phyloP scores from a whole-genome alignment of 2,113 vertebrate species.

The Bubo bubo region DNA sequence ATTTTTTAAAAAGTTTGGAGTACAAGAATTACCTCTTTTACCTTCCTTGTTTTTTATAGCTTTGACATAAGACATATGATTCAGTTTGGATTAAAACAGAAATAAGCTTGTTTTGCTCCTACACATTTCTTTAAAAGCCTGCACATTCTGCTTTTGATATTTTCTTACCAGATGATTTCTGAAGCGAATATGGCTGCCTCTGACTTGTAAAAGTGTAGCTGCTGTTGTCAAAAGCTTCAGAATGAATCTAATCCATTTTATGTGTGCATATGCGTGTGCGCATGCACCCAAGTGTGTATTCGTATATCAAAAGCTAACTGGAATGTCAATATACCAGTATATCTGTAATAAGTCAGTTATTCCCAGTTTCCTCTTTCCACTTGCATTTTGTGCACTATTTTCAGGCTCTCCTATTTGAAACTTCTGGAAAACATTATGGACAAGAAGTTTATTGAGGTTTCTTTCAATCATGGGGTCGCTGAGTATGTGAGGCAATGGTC shows the following conservation, averaged over 20 bases:
- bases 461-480: neutral
- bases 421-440: neutral
- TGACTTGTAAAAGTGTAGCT: neutral
- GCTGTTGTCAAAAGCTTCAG: neutral
- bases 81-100: conserved; percentile 50
- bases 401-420: neutral
- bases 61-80: conserved; percentile 56
- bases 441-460: neutral
- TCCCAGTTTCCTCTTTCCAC: neutral
- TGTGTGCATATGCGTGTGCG: neutral
- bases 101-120: conserved; percentile 44
- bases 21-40: conserved; percentile 18
- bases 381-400: neutral
- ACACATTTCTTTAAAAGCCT: conserved; percentile 33
- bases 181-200: neutral
- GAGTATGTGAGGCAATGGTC: neutral
- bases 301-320: neutral
- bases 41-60: conserved; percentile 40
- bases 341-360: neutral
- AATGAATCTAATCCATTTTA: neutral
- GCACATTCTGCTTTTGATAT: neutral
- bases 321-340: neutral
- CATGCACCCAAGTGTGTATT: neutral
- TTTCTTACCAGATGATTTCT: conserved; percentile 21
- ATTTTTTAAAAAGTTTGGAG: neutral